phyloP scores from a whole-genome alignment of 2,888 invertebrate genomes.

The Therioaphis trifolii region DNA sequence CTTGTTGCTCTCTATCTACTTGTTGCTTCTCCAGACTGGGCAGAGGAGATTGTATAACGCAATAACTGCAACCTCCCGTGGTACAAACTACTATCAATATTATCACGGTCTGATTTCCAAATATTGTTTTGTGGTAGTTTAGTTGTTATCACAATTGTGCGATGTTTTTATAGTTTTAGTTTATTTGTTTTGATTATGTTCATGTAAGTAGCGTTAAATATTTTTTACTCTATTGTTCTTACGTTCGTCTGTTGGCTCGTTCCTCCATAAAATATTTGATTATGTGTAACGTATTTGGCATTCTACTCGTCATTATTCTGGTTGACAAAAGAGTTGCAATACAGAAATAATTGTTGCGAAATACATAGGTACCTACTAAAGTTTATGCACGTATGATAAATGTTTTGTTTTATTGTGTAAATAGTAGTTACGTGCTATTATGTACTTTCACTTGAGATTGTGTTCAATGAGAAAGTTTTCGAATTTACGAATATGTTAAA shows the following conservation, averaged over 20 bases:
- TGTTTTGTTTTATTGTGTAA: background rate
- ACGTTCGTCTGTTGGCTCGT: background rate
- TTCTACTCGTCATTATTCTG: background rate
- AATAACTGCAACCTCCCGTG: background rate
- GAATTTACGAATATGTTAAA: too few relatives aligned
- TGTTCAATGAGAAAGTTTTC: background rate
- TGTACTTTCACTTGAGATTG: conserved; percentile 19
- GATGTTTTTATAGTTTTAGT: background rate
- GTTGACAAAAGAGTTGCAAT: background rate
- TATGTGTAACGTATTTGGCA: conserved; percentile 6
- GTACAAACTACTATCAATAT: background rate
- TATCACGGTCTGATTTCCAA: background rate
- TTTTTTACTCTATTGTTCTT: background rate
- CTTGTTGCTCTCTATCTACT: background rate
- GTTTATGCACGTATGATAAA: background rate
- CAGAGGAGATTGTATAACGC: background rate
- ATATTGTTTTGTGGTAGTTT: background rate
- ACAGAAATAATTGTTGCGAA: background rate
- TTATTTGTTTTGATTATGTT: background rate
- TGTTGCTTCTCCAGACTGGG: background rate
- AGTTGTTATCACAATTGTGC: background rate
- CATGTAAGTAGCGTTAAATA: conserved; percentile 27
- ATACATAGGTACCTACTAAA: background rate
- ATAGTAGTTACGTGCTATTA: background rate
- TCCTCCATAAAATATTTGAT: background rate